Base-by-base conservation (phyloP, 2,113 vertebrate species). In the Bambusicola thoracicus region DNA sequence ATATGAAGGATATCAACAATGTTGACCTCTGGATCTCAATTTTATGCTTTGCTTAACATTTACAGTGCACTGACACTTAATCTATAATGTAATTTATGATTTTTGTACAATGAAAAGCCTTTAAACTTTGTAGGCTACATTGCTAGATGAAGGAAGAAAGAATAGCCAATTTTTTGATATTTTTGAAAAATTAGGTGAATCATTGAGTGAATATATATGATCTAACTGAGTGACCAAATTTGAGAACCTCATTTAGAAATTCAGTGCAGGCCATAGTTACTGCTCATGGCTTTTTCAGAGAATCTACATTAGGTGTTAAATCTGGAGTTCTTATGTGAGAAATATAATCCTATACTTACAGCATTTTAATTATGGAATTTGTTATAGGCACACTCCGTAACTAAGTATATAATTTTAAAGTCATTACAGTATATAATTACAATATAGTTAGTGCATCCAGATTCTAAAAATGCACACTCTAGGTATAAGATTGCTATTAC, bases 11-110 rank as follows among this genome's bases (percentile, higher is more conserved):
- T 75, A 78, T 72, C 30, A 90, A 61, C 25, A 76, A 24, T 62
- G 19, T 46, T 90, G 65, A 70, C 61, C 40, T 72, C 48, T 58
- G 38, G 38, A 75, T 84, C 76, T 81, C 85, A 86, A n/a, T 84
- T 75, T 93, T 93, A 68, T 93, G 43, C 32, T 92, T 96, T 92
- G 17, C 73, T 93, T 94, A 88, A 83, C 15, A 75, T 81, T 84
- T 91, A 62, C 25, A 88, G 18, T 9, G 1, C 73, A 68, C 8
- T 53, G 48, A 68, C 51, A 82, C 8, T 65, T 65, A 90, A 84
- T 92, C 43, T 90, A 88, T 90, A 79, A 48, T 43, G 32, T 19
- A 84, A 75, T 70, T 74, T 74, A 40, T 69, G n/a, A 43, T 51
- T 88, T 95, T 69, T 87, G 44, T 90, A 53, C 6, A 74, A 74